Evolutionary conservation across 1,140 invertebrate species (phyloP).

Genomic region (Sinonovacula constricta): DNA sequence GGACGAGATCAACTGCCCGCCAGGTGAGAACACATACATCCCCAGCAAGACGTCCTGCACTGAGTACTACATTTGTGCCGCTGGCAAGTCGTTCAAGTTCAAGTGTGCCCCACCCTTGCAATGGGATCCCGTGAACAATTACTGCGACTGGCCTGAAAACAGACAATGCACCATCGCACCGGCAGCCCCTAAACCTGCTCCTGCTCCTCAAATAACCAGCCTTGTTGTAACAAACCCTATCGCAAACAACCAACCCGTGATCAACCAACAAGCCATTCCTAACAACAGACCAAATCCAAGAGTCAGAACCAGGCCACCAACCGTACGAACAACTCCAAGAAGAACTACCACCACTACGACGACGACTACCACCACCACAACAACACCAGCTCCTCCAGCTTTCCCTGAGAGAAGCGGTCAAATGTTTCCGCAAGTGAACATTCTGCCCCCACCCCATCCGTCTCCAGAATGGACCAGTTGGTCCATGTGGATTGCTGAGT

Average conservation of each 20-base stretch:
- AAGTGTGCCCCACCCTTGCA: constrained; percentile 26
- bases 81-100: constrained; percentile 42
- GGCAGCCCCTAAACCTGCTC: neutral
- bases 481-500: constrained; percentile 40
- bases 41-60: constrained; percentile 8
- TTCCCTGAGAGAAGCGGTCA: too few species aligned
- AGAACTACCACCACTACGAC: constrained; percentile 17
- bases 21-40: constrained; percentile 35
- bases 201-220: neutral
- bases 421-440: neutral
- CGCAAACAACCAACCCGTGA: neutral
- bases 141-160: constrained; percentile 50
- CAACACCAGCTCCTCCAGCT: neutral
- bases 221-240: neutral
- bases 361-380: constrained; percentile 7
- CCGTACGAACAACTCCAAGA: neutral
- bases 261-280: neutral
- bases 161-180: constrained; percentile 10
- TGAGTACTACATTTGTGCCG: constrained; percentile 45
- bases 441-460: neutral
- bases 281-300: neutral
- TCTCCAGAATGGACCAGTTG: constrained; percentile 40
- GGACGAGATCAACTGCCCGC: constrained; percentile 37
- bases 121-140: constrained; percentile 44
- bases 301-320: neutral